These are phyloP conservation scores for Actenoides hombroni DNA, from an alignment of 2,113 vertebrate genomes.

Conservation along the genomic window DNA sequence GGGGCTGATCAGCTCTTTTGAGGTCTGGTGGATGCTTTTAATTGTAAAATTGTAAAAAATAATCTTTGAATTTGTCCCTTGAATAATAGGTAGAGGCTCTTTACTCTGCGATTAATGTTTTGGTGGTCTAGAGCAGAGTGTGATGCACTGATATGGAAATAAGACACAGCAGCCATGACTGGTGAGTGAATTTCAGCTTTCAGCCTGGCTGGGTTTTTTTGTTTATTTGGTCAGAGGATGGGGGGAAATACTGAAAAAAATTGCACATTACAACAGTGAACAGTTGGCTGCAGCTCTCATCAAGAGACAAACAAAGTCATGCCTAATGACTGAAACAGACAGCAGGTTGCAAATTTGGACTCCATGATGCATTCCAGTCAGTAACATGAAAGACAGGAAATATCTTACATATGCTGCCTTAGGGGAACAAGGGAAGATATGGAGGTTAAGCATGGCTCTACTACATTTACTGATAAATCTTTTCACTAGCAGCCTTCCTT, in stretches of 20 bases:
- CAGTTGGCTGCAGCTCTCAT: constrained; percentile 16
- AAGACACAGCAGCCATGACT: background rate
- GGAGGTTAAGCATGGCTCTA: background rate
- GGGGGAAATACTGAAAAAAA: background rate
- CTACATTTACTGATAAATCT: background rate
- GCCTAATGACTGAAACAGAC: constrained; percentile 47
- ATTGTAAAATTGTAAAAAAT: background rate
- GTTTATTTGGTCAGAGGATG: background rate
- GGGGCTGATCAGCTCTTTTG: background rate
- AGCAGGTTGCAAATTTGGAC: constrained; percentile 55
- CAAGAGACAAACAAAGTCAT: constrained; percentile 1
- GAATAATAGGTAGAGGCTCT: background rate
- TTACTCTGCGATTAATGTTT: background rate
- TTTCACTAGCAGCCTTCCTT: background rate
- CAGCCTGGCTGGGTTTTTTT: background rate
- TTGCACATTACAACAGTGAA: background rate
- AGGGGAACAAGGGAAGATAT: background rate
- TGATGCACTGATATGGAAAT: background rate
- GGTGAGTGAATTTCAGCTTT: background rate
- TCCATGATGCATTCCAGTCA: constrained; percentile 15
- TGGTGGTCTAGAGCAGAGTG: background rate
- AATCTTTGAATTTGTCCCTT: background rate
- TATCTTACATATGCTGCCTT: constrained; percentile 21
- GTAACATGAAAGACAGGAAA: constrained; percentile 52
- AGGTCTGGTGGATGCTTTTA: background rate